These are phyloP conservation scores for Bostrychus sinensis DNA, from an alignment of 2,113 vertebrate genomes.

Conservation along the genomic window DNA sequence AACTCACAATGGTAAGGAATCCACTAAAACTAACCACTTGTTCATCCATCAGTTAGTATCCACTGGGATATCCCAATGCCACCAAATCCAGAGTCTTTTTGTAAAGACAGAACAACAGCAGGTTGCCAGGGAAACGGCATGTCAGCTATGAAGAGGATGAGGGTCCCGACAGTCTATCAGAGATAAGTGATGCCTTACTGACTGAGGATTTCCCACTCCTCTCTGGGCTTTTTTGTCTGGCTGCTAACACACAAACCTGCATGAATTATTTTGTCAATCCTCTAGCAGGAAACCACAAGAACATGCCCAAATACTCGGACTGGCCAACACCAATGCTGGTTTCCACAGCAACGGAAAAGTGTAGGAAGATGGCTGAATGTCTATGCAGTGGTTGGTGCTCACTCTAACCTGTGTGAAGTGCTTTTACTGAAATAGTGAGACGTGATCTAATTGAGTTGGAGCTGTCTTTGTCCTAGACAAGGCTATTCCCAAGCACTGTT, in stretches of 20 bases:
- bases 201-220: constrained; percentile 39
- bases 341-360: constrained; percentile 54
- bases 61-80: no score
- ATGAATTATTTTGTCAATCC: constrained; percentile 56
- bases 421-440: constrained; percentile 27
- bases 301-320: constrained; percentile 18
- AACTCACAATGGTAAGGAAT: no score
- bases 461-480: neutral
- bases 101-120: constrained; percentile 5
- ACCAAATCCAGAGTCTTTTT: neutral
- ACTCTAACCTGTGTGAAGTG: constrained; percentile 29
- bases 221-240: constrained; percentile 60
- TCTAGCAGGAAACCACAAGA: constrained; percentile 40
- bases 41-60: no score
- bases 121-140: constrained; percentile 50
- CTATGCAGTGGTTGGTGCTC: constrained; percentile 29
- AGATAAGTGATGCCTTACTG: constrained; percentile 50
- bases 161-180: constrained; percentile 31
- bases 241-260: constrained; percentile 30
- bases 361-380: constrained; percentile 37
- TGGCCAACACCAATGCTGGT: constrained; percentile 29
- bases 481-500: constrained; percentile 6
- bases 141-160: constrained; percentile 45
- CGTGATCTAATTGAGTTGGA: neutral
- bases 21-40: no score